Evolutionary conservation across 1,140 invertebrate genomes (phyloP), one percentile per base, ranked within the genome.

Genomic region (Maconellicoccus hirsutus): DNA sequence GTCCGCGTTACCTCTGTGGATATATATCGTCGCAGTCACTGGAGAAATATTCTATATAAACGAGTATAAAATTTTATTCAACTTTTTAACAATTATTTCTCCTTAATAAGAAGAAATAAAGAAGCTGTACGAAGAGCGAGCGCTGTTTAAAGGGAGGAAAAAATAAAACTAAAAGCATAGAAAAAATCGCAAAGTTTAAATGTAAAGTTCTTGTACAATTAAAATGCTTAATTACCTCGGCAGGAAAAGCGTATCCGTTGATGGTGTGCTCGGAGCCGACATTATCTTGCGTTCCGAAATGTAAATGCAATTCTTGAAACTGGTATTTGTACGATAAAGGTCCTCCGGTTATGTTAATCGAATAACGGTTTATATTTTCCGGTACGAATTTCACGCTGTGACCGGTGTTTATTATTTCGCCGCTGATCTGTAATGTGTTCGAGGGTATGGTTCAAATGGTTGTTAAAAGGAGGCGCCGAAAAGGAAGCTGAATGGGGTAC

Each of bases 311-410:
- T 80, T 94, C 88, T 79, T 94, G 89, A 80, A 96, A 91, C 81
- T 94, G 90, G 82, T 97, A 98, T 74, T 90, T 91, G 81, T 98
- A 98, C 69, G 93, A 94, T 22, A 97, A 83, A 2, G 95, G 94
- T 1, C 95, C 95, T 0, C 92, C 92, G 0, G 90, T 92, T 71
- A 98, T 90, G 80, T 96, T 97, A 73, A 96, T 89, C 74, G 88
- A 87, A 78, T 88, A 88, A 72, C 87, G 84, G 38, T 75, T 80
- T 72, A 86, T 88, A 76, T 92, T 91, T 76, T 95, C 92, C 27
- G 94, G 88, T 0, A 89, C 89, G 79, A 98, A 92, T 74, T 96
- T 89, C 63, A 98, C 90, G 71, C 93, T 92, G 79, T 97, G 94
- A 0, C 94, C 94, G 0, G 93, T 96, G 79, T 98, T 98, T 74